A percentile compares a stretch with the other conserved stretches of the same genome.
Conservation (phyloP, 1,140 invertebrate species). For the Coenobita brevimanus region DNA sequence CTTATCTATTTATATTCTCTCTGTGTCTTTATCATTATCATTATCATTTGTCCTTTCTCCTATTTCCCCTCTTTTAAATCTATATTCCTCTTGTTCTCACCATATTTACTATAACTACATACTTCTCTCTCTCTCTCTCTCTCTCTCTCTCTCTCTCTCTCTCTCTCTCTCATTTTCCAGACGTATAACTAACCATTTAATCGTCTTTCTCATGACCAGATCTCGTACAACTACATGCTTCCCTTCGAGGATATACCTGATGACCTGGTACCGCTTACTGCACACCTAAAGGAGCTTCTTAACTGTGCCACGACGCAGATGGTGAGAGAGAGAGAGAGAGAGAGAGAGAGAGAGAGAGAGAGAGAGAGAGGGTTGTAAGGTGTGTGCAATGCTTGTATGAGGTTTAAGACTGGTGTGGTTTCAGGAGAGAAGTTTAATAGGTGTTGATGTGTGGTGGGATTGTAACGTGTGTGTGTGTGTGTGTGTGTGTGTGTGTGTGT, state of each 20-base stretch:
- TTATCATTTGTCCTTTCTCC: no score
- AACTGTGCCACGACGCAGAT: constrained; percentile 84
- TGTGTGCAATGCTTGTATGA: no score
- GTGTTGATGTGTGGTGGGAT: no score
- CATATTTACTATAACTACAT: background rate
- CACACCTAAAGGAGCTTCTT: constrained; percentile 95
- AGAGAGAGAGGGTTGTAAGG: background rate
- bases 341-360: background rate
- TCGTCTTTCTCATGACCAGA: constrained; percentile 75
- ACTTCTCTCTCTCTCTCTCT: background rate
- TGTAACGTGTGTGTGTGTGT: no score
- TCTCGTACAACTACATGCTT: constrained; percentile 95
- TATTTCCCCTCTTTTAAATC: no score
- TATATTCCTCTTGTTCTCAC: no score
- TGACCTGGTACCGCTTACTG: constrained; percentile 95
- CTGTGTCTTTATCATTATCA: no score
- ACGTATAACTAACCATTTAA: no score
- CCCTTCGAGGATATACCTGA: constrained; percentile 95
- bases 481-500: no score
- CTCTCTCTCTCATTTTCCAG: background rate
- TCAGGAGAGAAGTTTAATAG: no score
- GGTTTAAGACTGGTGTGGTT: no score
- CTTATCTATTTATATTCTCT: no score
- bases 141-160: background rate
- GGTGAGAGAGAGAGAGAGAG: constrained; percentile 33